Base-by-base conservation (phyloP, 2,888 invertebrate species). In the Stictocephala bisonia region DNA sequence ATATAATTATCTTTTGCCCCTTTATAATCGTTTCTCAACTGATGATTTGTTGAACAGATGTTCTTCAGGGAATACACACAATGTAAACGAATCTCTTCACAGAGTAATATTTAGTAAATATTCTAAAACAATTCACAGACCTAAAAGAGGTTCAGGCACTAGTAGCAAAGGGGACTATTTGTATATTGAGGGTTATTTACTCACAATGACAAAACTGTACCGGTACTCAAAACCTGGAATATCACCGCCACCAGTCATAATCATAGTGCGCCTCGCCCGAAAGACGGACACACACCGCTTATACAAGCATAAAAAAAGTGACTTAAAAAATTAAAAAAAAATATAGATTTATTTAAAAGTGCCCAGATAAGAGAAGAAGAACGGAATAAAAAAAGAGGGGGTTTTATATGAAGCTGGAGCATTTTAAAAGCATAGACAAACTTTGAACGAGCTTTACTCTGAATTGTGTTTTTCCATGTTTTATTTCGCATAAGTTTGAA, bases 291-390 rank as follows among this genome's bases (percentile, higher is more conserved):
- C 50, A 22, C 50, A 50, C 22, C 50, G 50, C 22, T 24, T 50
- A 50, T 18, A 18, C 11, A 11, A 22, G 50, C 50, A 24, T 50
- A 50, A 50, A 50, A 24, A 11, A 22, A 50, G 50, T 11, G 22
- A 50, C 50, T 22, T 24, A 50, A 24, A 50, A 50, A 50, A 50
- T 22, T 50, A 50, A 20, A 44, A 44, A 44, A 15, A 15, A n/a
- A 44, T 15, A 44, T 9, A 15, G 27, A 53, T 27, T 22, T 53
- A 53, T 27, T 53, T 26, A 53, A 53, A 24, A 53, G 53, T 53
- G 53, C 53, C 18, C 53, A 53, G 27, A 26, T 53, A n/a, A 53
- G 53, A 27, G 53, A 53, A 27, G 27, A 53, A 27, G 27, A 53
- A 27, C 53, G n/a, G 53, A 53, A 27, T 27, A 53, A 53, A 53